Evolutionary conservation across 2,113 vertebrate genomes (phyloP).

Genomic region (Chloroceryle aenea): DNA sequence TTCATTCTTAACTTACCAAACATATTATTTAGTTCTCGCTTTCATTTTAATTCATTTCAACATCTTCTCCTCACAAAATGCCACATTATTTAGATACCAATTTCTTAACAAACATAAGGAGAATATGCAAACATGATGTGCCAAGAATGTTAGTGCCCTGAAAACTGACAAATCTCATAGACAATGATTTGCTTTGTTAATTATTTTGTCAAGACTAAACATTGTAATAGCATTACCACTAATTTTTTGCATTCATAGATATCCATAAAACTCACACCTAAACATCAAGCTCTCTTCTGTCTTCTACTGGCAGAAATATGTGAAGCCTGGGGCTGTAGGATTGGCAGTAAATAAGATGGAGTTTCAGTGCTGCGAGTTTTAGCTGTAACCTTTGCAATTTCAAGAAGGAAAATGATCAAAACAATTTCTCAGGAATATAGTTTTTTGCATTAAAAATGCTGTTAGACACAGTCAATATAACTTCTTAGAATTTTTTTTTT

Average conservation of each 20-base stretch:
- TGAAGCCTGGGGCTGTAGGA: neutral
- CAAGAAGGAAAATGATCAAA: neutral
- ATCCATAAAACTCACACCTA: neutral
- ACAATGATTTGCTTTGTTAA: neutral
- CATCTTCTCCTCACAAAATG: neutral
- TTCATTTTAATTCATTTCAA: constrained; percentile 10
- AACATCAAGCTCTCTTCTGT: neutral
- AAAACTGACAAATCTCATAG: constrained; percentile 26
- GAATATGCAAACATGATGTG: neutral
- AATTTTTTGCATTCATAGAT: neutral
- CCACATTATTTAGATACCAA: constrained; percentile 4
- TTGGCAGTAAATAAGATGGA: neutral
- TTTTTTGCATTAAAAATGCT: neutral
- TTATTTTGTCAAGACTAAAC: constrained; percentile 41
- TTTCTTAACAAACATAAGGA: constrained; percentile 40
- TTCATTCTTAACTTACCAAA: constrained; percentile 8
- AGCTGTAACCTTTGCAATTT: neutral
- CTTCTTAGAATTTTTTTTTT: neutral
- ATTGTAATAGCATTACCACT: neutral
- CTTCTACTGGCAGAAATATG: neutral
- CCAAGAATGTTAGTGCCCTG: neutral
- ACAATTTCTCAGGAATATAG: neutral
- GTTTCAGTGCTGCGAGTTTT: neutral
- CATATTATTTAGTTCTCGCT: neutral
- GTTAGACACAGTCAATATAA: neutral